Base-by-base conservation (phyloP, 1,140 invertebrate species). In the Aradophagus sp. region DNA sequence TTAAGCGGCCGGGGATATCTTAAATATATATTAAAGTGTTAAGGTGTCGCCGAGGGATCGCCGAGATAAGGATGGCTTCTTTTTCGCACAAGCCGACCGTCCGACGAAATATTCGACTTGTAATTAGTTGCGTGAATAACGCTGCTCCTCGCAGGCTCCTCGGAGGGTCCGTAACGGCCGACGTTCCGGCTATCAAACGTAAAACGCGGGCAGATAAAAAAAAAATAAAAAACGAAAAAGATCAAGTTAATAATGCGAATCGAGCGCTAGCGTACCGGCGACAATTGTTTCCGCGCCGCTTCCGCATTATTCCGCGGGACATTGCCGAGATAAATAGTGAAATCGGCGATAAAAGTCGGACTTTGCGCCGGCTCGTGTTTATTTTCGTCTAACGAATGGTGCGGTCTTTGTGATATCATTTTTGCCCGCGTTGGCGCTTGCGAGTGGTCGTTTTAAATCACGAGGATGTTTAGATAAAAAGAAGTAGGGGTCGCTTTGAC, bases 11-110 rank as follows among this genome's bases (percentile, higher is more conserved):
- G 61, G 58, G n/a, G 52, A 68, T 75, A 72, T 72, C 73, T 68
- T 56, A 75, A 63, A 59, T 59, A 59, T 68, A 68, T 68, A 72
- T 72, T 75, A 72, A 72, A 75, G 73, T 48, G 73, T 68, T 68
- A 69, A 73, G 66, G 59, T 74, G 59, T 67, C 58, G 52, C 20
- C 63, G 41, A 68, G 59, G 63, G 65, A 73, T 63, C 32, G 38
- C 61, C 45, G 36, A 71, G 71, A 74, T 74, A 74, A 74, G 58
- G 56, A 42, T 52, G 41, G 32, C 39, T 55, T 59, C 34, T 61
- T 52, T 58, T 58, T 55, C 27, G 35, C 8, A 27, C 34, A 32
- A 52, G 27, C 27, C n/a, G n/a, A 52, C 47, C 20, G 29, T 26
- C 11, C 31, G 39, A 53, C 67, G 44, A 70, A 70, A 70, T 70